Percentiles rank a stretch among this genome's conserved stretches.
phyloP scores from a whole-genome alignment of 2,797 vertebrate species.

The Lithobates sylvaticus region DNA sequence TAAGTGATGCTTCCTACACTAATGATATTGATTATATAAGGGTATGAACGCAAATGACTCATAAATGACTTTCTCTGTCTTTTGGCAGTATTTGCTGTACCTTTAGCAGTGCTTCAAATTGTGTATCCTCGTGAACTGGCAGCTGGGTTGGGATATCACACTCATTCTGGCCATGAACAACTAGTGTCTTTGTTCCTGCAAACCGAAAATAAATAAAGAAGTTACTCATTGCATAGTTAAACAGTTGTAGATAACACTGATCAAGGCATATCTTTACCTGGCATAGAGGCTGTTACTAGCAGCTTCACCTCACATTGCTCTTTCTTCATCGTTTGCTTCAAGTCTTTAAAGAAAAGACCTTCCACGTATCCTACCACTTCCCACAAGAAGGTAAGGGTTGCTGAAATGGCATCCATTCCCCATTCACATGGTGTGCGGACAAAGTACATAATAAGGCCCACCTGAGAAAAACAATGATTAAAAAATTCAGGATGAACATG shows the following conservation, averaged over 20 bases:
- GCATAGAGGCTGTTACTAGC: constrained; percentile 97
- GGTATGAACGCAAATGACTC: not conserved
- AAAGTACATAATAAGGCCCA: constrained; percentile 98
- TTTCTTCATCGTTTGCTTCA: constrained; percentile 99
- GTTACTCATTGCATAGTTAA: not conserved
- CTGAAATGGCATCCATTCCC: constrained; percentile 99
- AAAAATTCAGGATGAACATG: not conserved
- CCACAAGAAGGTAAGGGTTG: constrained; percentile 97
- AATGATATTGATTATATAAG: too few species aligned
- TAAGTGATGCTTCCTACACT: too few species aligned
- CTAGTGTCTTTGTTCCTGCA: constrained; percentile 95
- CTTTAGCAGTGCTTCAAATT: constrained; percentile 97
- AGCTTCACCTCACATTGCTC: constrained; percentile 99
- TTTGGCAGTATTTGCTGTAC: constrained; percentile 70
- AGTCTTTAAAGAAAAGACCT: constrained; percentile 98
- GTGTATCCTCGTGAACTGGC: constrained; percentile 98
- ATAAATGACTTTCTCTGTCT: not conserved
- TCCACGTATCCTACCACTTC: constrained; percentile 98
- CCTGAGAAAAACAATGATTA: constrained; percentile 73
- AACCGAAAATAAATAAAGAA: not conserved
- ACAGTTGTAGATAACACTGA: constrained; percentile 9
- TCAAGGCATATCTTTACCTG: constrained; percentile 78
- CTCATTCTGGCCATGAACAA: constrained; percentile 98
- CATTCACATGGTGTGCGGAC: constrained; percentile 97
- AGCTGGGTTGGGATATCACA: constrained; percentile 98